Evolutionary conservation across 2,888 invertebrate genomes (phyloP).

Genomic region (Anarsia innoxiella): DNA sequence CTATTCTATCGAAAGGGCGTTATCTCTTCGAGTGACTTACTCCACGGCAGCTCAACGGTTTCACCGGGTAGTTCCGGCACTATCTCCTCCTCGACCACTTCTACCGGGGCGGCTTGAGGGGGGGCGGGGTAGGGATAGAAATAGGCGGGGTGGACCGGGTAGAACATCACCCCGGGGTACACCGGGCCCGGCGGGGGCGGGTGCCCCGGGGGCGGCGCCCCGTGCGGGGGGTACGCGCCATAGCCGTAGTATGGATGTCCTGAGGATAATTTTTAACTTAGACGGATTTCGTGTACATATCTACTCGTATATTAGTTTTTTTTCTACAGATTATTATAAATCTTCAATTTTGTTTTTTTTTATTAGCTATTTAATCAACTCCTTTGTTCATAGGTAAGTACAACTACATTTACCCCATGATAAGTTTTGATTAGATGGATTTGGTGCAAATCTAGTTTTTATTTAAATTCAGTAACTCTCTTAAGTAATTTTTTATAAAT

Average conservation of each 20-base stretch:
- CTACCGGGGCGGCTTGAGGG: constrained; percentile 26
- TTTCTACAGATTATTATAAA: no score
- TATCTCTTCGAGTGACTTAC: constrained; percentile 54
- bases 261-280: constrained; percentile 27
- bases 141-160: constrained; percentile 62
- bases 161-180: constrained; percentile 46
- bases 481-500: no score
- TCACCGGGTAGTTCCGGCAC: constrained; percentile 63
- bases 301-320: no score
- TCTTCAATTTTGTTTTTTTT: no score
- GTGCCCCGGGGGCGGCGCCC: constrained; percentile 24
- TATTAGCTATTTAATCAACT: no score
- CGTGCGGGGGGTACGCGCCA: constrained; percentile 49
- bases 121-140: constrained; percentile 54
- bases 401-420: no score
- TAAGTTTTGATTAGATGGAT: no score
- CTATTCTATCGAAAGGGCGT: constrained; percentile 39
- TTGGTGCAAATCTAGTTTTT: no score
- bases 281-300: no score
- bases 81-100: constrained; percentile 42
- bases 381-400: no score
- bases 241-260: constrained; percentile 61
- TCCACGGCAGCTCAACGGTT: constrained; percentile 67
- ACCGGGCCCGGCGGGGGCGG: constrained; percentile 31
- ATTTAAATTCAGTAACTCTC: no score